Conservation (phyloP, 1,140 invertebrate species). For the Formica selysi region DNA sequence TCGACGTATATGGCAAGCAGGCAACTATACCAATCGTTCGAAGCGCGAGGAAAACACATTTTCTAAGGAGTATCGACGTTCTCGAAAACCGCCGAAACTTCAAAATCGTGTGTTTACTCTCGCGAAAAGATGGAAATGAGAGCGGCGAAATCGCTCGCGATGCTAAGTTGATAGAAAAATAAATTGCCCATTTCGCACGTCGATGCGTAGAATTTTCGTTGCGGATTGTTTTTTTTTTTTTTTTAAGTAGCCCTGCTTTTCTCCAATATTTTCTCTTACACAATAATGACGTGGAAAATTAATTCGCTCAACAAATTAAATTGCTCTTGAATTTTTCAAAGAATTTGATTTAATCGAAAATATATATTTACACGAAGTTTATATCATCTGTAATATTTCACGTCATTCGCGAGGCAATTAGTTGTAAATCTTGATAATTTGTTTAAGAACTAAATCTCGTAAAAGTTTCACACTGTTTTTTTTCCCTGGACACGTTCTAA, state of each 20-base stretch:
- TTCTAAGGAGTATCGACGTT: slow-evolving; percentile 15
- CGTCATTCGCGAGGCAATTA: neutral
- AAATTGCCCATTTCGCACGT: slow-evolving; percentile 30
- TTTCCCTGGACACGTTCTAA: slow-evolving; percentile 1
- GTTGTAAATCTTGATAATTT: neutral
- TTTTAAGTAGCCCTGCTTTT: neutral
- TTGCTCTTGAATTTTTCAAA: too few species aligned
- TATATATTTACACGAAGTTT: too few species aligned
- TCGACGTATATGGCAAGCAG: neutral
- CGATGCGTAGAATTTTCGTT: neutral
- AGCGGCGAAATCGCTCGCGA: neutral
- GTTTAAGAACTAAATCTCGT: neutral
- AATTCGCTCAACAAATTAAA: too few species aligned
- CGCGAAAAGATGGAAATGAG: slow-evolving; percentile 46
- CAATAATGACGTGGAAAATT: too few species aligned
- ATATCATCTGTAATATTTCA: neutral
- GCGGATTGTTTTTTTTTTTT: slow-evolving; percentile 20
- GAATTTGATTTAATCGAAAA: too few species aligned
- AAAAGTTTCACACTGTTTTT: neutral
- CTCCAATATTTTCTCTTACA: too few species aligned
- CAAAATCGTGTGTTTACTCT: slow-evolving; percentile 43
- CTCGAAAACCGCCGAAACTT: slow-evolving; percentile 43
- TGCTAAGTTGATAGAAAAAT: slow-evolving; percentile 28
- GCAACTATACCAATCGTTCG: slow-evolving; percentile 9
- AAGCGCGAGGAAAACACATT: slow-evolving; percentile 47